Base-by-base conservation (phyloP, 1,140 invertebrate genomes). In the Diorhabda sublineata region DNA sequence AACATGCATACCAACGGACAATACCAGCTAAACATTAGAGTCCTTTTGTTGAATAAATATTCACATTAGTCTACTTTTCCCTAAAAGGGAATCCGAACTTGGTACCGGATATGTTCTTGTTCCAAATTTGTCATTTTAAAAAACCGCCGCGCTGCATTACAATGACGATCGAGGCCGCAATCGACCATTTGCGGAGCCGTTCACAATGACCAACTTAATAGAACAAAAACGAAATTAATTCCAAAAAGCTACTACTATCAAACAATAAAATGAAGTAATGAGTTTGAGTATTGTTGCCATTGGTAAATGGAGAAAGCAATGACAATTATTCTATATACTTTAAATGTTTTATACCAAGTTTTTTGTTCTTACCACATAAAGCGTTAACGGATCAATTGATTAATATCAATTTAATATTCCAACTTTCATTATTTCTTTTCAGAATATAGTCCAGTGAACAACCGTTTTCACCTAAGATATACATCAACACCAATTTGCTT, bases 141-240 rank as follows among this genome's bases (percentile, higher is more conserved):
- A 52, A 52, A 52, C 6, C 47, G 6, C 47, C 47, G 6, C 47
- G 47, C 4, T 52, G 47, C 47, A 52, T 52, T 52, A 52, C 47
- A 52, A 52, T 52, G n/a, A 52, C 47, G 3, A 52, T 52, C 47
- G 47, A 52, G 47, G 47, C 4, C 47, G n/a, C n/a, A 8, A 8
- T 6, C 47, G 47, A 52, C 47, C 47, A 52, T 52, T 52, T n/a
- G 47, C 47, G 47, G 6, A n/a, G n/a, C 47, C 47, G n/a, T 52
- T 52, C 47, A n/a, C 47, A n/a, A 52, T 52, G 47, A 52, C 47
- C 47, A 52, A 52, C 47, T 52, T 52, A 52, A 52, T 52, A n/a
- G 47, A 52, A 52, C 4, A 52, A 52, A 52, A 52, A 52, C 6
- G 47, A 52, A 52, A 52, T 52, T 2, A 8, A 52, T 8, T 8